phyloP scores from a whole-genome alignment of 2,113 vertebrate genomes.

The Crotalus tigris region DNA sequence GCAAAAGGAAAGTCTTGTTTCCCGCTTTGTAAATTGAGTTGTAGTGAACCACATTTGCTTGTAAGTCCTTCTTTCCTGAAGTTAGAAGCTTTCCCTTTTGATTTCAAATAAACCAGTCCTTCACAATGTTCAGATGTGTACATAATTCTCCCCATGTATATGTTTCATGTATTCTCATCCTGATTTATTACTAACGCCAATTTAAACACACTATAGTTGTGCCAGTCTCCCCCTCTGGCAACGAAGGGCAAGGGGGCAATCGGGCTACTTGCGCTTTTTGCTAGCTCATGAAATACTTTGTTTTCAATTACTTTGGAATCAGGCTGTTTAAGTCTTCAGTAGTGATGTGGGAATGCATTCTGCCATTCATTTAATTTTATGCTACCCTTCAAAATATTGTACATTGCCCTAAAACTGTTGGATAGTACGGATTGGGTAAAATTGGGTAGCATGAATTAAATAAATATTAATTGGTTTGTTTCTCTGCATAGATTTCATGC shows the following conservation, averaged over 20 bases:
- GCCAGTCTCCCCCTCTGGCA: no score
- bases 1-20: neutral
- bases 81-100: neutral
- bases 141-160: neutral
- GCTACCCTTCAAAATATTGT: neutral
- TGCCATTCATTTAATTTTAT: neutral
- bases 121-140: neutral
- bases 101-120: neutral
- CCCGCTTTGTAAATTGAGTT: neutral
- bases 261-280: neutral
- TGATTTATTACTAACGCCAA: neutral
- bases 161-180: neutral
- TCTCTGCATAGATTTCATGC: neutral
- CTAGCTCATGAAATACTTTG: neutral
- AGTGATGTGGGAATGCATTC: conserved; percentile 30
- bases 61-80: no score
- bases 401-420: neutral
- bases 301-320: neutral
- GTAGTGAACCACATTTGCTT: neutral
- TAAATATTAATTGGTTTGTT: neutral
- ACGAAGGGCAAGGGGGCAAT: neutral
- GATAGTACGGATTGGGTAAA: neutral
- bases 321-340: neutral
- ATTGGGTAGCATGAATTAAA: neutral
- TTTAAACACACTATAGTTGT: neutral